These are phyloP conservation scores for Drosophila simulans DNA, from an alignment of 1,140 invertebrate species.

Conservation along the genomic window DNA sequence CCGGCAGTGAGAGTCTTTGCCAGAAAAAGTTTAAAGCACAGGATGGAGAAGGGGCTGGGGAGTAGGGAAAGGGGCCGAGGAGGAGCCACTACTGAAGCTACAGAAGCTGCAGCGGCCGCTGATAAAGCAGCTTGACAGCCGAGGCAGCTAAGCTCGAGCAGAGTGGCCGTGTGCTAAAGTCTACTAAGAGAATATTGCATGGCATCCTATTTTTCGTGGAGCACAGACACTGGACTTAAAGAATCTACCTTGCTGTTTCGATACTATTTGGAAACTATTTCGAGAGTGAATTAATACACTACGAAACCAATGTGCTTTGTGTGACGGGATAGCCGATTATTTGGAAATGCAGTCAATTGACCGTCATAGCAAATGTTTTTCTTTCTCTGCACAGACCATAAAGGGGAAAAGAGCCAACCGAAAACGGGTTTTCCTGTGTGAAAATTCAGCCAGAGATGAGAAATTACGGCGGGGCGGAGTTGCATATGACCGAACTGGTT, in stretches of 20 bases:
- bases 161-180: conserved; percentile 35
- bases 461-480: conserved; percentile 8
- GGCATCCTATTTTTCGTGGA: conserved; percentile 47
- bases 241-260: neutral
- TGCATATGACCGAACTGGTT: conserved; percentile 9
- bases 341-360: neutral
- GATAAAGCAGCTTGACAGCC: conserved; percentile 46
- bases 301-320: no score
- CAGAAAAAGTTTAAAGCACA: neutral
- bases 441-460: conserved; percentile 30
- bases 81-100: neutral
- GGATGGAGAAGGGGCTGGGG: neutral
- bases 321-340: no score
- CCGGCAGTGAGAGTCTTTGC: conserved; percentile 55
- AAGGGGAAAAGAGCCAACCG: neutral
- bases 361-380: neutral
- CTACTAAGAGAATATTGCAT: conserved; percentile 63
- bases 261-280: neutral
- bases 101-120: conserved; percentile 6
- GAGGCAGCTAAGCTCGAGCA: conserved; percentile 32
- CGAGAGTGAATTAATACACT: neutral
- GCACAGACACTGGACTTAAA: conserved; percentile 12
- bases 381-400: neutral
- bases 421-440: conserved; percentile 39
- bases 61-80: neutral